These are phyloP conservation scores for Chromoteleia sp. DNA, from an alignment of 2,888 invertebrate species.

Conservation along the genomic window DNA sequence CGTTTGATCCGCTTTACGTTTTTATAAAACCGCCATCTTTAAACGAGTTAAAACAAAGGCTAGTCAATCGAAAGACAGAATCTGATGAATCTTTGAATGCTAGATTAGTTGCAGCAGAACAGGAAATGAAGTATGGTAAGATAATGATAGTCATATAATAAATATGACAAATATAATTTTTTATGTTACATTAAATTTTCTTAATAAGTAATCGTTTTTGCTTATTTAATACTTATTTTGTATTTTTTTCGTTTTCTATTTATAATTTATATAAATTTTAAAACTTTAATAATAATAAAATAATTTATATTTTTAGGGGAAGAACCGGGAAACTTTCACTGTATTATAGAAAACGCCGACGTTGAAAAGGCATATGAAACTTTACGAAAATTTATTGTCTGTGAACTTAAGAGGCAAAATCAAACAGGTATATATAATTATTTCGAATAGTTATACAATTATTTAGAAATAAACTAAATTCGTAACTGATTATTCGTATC, in stretches of 20 bases:
- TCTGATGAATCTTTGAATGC: conserved; percentile 93
- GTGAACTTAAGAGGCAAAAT: conserved; percentile 87
- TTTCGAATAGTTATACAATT: no score
- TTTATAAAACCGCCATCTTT: conserved; percentile 97
- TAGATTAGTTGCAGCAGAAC: conserved; percentile 91
- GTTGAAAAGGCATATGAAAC: conserved; percentile 92
- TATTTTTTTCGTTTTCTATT: background rate
- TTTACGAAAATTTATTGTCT: conserved; percentile 89
- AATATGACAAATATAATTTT: background rate
- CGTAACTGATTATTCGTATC: background rate
- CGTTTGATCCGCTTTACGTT: conserved; percentile 93
- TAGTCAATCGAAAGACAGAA: conserved; percentile 94
- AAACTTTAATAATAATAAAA: background rate
- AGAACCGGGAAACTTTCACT: conserved; percentile 92
- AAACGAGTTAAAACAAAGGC: conserved; percentile 90
- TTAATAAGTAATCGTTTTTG: no score
- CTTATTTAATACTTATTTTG: no score
- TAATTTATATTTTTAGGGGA: conserved; percentile 83
- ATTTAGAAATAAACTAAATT: background rate
- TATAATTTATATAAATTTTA: conserved; percentile 1
- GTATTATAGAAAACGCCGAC: conserved; percentile 92
- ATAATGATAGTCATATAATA: conserved; percentile 11
- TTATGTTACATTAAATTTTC: no score
- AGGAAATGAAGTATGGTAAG: conserved; percentile 94
- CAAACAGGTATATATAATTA: conserved; percentile 80